Evolutionary conservation across 2,113 vertebrate species (phyloP), one percentile per base, ranked within the genome.

Genomic region (Larimichthys crocea): DNA sequence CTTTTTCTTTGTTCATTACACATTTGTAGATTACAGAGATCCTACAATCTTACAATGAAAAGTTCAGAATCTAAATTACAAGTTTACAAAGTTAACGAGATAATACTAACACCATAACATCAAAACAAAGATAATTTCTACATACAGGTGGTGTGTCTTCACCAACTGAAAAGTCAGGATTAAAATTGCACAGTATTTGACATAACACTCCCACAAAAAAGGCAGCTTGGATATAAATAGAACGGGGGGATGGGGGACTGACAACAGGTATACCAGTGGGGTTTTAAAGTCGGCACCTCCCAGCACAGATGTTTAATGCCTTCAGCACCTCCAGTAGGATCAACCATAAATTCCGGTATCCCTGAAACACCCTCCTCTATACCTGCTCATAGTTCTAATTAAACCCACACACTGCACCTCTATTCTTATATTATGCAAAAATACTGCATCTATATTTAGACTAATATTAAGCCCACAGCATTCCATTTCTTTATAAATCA

Each of bases 231-330:
- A 20, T 67, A 12, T 64, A 31, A 64, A 70, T 20, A 64, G 56
- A 81, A 50, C 22, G 44, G 31, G 16, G 29, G 31, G 48, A 40
- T 76, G 31, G 50, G 26, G 61, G 60, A 71, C 59, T 79, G 77
- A 84, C 76, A 82, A 70, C 61, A 76, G 66, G 81, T 82, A 72
- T 57, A 80, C 76, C 75, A 61, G n/a, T 29, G 65, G 72, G 76
- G 79, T 74, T 83, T 35, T 76, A 66, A 74, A 76, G 76, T 26
- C 68, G 19, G 61, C 17, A 53, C 83, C 83, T 85, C 87, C 87
- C 71, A 76, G 76, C 74, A 55, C 85, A 85, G 83, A 85, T 85
- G 83, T 78, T 83, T 63, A 79, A 88, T 74, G 84, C 82, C 76
- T 20, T 53, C 70, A 85, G 74, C 71, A 61, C 24, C 49, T 83